These are phyloP conservation scores for Drosophila hydei DNA, from an alignment of 1,140 invertebrate species.

Conservation along the genomic window DNA sequence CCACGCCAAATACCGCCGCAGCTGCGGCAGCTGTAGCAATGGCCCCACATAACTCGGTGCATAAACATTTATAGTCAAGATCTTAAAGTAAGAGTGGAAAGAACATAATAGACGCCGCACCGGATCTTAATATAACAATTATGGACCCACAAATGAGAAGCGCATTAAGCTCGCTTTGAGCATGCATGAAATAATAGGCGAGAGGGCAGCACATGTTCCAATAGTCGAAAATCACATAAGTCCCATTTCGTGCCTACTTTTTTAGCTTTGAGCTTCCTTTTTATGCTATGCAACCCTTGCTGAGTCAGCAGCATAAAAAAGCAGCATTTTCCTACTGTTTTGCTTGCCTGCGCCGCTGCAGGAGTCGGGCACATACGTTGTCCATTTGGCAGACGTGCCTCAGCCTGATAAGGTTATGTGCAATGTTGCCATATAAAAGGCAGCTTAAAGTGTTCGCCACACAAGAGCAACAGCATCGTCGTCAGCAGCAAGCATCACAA, in stretches of 20 bases:
- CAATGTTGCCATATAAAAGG: slow-evolving; percentile 56
- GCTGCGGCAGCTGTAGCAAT: neutral
- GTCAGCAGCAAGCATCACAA: slow-evolving; percentile 15
- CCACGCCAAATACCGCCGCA: neutral
- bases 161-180: slow-evolving; percentile 4
- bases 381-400: slow-evolving; percentile 44
- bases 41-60: slow-evolving; percentile 18
- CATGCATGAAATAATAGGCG: slow-evolving; percentile 12
- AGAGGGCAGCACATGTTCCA: neutral
- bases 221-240: neutral
- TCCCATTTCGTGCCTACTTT: neutral
- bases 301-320: slow-evolving; percentile 24
- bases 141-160: slow-evolving; percentile 6
- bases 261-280: neutral
- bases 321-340: neutral
- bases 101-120: slow-evolving; percentile 37
- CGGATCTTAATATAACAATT: slow-evolving; percentile 30
- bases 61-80: slow-evolving; percentile 67
- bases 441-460: slow-evolving; percentile 39
- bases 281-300: slow-evolving; percentile 7
- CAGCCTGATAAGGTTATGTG: slow-evolving; percentile 61
- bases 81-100: slow-evolving; percentile 45
- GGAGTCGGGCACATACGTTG: slow-evolving; percentile 40
- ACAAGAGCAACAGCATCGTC: slow-evolving; percentile 24
- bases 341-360: slow-evolving; percentile 11